These are phyloP conservation scores for Paratrypauchen microcephalus DNA, from an alignment of 2,797 vertebrate genomes.

Conservation along the genomic window DNA sequence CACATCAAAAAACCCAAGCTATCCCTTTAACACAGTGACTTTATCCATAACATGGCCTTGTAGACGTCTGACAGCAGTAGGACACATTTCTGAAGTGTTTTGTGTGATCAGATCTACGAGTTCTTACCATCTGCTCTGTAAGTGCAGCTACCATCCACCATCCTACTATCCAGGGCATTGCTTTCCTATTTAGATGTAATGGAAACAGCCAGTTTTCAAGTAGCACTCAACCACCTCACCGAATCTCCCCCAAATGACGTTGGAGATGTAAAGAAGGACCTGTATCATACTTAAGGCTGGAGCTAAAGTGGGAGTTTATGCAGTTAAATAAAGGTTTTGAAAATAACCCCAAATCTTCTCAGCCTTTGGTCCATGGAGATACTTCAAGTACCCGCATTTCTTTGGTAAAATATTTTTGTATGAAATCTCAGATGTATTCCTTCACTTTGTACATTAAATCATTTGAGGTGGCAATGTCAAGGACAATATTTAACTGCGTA, in stretches of 20 bases:
- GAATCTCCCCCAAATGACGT: not conserved
- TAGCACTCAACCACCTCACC: not conserved
- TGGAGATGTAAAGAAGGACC: conserved; percentile 3
- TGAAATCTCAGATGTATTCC: not conserved
- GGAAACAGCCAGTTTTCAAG: conserved; percentile 1
- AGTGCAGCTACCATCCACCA: not conserved
- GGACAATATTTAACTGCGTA: conserved; percentile 3
- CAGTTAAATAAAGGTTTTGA: conserved; percentile 1
- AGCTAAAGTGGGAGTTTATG: not conserved
- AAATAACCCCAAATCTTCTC: conserved; percentile 9
- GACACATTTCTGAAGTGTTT: not conserved
- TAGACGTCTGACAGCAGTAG: too few species aligned
- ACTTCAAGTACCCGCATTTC: not conserved
- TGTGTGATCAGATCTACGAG: not conserved
- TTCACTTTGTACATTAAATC: conserved; percentile 6
- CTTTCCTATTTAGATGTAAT: not conserved
- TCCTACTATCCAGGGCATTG: not conserved
- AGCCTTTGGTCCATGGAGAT: not conserved
- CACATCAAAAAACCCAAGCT: too few species aligned
- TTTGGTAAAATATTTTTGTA: not conserved
- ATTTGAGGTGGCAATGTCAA: conserved; percentile 28
- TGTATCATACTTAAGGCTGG: not conserved
- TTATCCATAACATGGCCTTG: not conserved
- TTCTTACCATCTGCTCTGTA: not conserved
- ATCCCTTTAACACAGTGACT: not conserved